Percentiles rank a stretch among this genome's conserved stretches.
Evolutionary conservation across 2,113 vertebrate genomes (phyloP).

Genomic region (Scomber colias): DNA sequence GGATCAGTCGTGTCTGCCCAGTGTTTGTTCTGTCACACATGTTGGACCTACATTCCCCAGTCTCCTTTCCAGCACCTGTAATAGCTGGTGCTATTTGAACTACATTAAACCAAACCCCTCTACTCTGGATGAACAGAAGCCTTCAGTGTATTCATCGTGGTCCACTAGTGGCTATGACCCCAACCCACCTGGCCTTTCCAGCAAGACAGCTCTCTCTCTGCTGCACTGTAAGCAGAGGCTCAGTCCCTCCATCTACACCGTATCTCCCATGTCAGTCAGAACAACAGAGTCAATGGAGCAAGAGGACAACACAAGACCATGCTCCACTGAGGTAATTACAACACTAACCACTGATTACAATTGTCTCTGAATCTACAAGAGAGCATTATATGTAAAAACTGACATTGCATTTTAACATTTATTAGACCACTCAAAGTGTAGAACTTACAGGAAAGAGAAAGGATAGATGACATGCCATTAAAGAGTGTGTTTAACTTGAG

Average conservation of each 20-base stretch:
- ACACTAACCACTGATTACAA: neutral
- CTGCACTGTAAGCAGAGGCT: constrained; percentile 95
- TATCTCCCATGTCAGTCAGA: constrained; percentile 86
- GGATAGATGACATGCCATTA: neutral
- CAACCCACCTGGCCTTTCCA: constrained; percentile 94
- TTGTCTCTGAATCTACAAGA: neutral
- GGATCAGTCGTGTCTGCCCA: constrained; percentile 41
- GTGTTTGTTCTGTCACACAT: constrained; percentile 78
- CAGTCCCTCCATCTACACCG: constrained; percentile 93
- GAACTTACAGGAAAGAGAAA: neutral
- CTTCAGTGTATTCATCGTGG: constrained; percentile 95
- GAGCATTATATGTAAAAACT: neutral
- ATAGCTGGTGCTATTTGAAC: constrained; percentile 99
- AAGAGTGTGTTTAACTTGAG: neutral
- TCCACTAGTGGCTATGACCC: constrained; percentile 92
- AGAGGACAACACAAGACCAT: constrained; percentile 86
- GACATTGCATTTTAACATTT: neutral
- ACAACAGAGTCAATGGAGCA: constrained; percentile 81
- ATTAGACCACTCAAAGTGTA: neutral
- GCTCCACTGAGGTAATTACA: constrained; percentile 91
- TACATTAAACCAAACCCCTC: constrained; percentile 95
- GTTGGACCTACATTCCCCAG: constrained; percentile 89
- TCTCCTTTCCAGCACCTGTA: constrained; percentile 94
- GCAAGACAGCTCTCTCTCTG: constrained; percentile 92
- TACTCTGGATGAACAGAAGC: constrained; percentile 87